Evolutionary conservation across 2,113 vertebrate species (phyloP), one percentile per base, ranked within the genome.

Genomic region (Catagonus wagneri): DNA sequence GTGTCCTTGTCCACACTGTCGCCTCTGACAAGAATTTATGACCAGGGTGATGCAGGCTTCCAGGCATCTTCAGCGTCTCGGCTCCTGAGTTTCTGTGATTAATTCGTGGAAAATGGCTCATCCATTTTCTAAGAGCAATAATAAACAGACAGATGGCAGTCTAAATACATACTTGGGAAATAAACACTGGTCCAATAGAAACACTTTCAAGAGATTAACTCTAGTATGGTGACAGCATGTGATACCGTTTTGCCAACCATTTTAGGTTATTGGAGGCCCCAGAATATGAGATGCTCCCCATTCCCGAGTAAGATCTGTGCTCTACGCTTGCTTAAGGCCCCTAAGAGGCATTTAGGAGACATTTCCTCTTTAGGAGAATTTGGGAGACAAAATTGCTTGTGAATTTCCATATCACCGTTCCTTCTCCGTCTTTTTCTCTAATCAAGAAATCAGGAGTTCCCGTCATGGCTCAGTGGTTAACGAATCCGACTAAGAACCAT

Each of bases 171-270:
- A 44, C 88, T 81, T 74, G 78, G 54, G 63, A 93, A 91, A 94
- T 81, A 97, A 90, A 79, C 32, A 88, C 74, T 79, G 32, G n/a
- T 93, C 68, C 81, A 89, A 90, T 95, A 76, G 54, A 69, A 93
- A 90, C 17, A 15, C 34, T 78, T 81, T 44, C 15, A 34, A 86
- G 63, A 93, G 65, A 68, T 71, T 25, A 79, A 83, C 25, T n/a
- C 63, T 72, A 54, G 60, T 58, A 61, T 44, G 74, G 84, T 61
- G 36, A 78, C 58, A 90, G 91, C 75, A 60, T 19, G 65, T 96
- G 83, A 83, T 52, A 89, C 80, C 94, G 65, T 79, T 94, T 91
- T 74, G 60, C 29, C 90, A 89, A 87, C 32, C 25, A 93, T 76
- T 75, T 93, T 81, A 71, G 60, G 22, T 94, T 91, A 69, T 90